phyloP scores from a whole-genome alignment of 2,113 vertebrate species.

The Nannobrachium achirus region DNA sequence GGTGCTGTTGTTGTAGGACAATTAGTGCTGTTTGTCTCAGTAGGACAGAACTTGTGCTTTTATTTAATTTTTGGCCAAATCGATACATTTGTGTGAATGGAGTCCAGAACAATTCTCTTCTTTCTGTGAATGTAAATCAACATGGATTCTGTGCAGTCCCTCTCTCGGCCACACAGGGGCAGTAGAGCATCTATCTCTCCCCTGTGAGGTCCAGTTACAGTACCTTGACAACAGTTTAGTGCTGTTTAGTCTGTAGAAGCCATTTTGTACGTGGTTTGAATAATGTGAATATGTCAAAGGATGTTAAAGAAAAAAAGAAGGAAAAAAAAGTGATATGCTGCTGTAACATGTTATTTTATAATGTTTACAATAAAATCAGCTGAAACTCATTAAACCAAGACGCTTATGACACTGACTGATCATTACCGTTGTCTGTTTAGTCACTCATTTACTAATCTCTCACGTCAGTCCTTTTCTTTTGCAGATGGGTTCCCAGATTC shows the following conservation, averaged over 20 bases:
- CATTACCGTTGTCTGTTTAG: no score
- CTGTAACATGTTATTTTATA: conserved; percentile 73
- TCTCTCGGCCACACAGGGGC: conserved; percentile 44
- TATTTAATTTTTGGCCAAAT: background rate
- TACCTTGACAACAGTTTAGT: conserved; percentile 6
- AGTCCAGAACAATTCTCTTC: conserved; percentile 46
- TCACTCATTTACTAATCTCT: no score
- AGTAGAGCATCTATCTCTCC: conserved; percentile 13
- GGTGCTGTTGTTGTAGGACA: background rate
- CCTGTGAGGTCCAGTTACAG: conserved; percentile 9
- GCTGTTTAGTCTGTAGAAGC: conserved; percentile 44
- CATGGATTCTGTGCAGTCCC: conserved; percentile 24
- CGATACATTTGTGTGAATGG: conserved; percentile 27
- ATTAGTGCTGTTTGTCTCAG: conserved; percentile 7
- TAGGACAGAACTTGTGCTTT: background rate
- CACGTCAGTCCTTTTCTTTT: no score
- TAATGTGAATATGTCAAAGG: conserved; percentile 57
- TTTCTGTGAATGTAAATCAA: conserved; percentile 68
- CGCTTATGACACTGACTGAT: no score
- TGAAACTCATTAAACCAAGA: conserved; percentile 20
- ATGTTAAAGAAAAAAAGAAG: conserved; percentile 54
- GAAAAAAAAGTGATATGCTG: conserved; percentile 50
- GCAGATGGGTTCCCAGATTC: no score
- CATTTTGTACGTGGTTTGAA: conserved; percentile 58
- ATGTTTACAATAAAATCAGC: conserved; percentile 76